A percentile compares a stretch with the other conserved stretches of the same genome.
Conservation (phyloP, 2,888 invertebrate genomes). For the Phania funesta region DNA sequence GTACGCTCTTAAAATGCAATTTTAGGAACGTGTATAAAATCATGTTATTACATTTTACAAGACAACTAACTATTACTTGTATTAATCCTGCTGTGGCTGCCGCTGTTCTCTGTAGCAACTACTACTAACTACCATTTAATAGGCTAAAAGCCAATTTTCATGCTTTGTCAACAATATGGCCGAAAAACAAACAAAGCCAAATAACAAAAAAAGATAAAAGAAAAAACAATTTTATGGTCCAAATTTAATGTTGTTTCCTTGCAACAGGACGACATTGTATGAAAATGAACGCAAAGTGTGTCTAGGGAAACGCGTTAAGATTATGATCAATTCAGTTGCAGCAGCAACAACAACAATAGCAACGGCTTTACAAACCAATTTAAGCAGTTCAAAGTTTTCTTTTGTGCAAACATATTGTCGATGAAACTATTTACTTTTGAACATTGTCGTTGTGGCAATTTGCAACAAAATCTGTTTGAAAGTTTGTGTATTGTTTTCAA, state of each 20-base stretch:
- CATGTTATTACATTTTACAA: conserved; percentile 55
- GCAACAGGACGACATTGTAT: conserved; percentile 10
- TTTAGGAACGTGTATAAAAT: conserved; percentile 46
- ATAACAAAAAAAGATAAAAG: neutral
- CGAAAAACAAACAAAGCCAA: neutral
- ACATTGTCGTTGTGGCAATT: neutral
- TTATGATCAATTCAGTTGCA: conserved; percentile 59
- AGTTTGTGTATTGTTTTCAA: neutral
- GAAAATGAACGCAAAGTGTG: conserved; percentile 49
- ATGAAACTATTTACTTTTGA: conserved; percentile 34
- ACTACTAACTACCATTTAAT: conserved; percentile 60
- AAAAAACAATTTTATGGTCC: conserved; percentile 12
- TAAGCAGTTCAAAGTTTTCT: conserved; percentile 35
- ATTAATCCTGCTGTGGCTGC: conserved; percentile 12
- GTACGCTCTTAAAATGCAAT: conserved; percentile 11
- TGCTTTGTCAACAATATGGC: conserved; percentile 50
- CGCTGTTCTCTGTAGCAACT: conserved; percentile 22
- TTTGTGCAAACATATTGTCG: conserved; percentile 52
- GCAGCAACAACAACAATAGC: conserved; percentile 3
- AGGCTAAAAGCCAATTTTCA: conserved; percentile 62
- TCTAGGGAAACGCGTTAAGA: conserved; percentile 59
- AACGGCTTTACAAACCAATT: conserved; percentile 8
- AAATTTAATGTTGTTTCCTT: conserved; percentile 24
- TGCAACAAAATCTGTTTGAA: too few relatives aligned
- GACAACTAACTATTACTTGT: conserved; percentile 23